Base-by-base conservation (phyloP, 2,888 invertebrate genomes). In the Diplazon laetatorius region DNA sequence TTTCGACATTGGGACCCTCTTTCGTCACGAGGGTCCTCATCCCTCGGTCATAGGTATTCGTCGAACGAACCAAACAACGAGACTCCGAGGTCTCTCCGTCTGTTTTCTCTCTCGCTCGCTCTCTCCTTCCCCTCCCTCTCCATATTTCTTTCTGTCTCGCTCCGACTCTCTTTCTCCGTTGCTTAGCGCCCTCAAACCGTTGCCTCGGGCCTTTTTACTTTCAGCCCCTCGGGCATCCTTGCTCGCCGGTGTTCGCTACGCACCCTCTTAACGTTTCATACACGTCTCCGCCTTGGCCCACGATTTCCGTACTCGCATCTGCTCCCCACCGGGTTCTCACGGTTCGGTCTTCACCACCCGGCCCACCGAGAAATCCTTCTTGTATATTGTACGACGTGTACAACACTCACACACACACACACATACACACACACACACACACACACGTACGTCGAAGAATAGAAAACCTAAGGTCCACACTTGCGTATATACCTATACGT, bases 231-330 rank as follows among this genome's bases (percentile, higher is more conserved):
- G 48, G 62, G 14, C 46, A 66, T 39, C 12, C 50, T 60, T 62
- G 62, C 30, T 37, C 44, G 55, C 46, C 66, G 42, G 44, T 30
- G 68, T 68, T 57, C 30, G 18, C 25, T n/a, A 30, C 42, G 63
- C 74, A 65, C 69, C 77, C 72, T 72, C 77, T 73, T 60, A 42
- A 18, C 4, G 62, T 57, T 63, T n/a, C n/a, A 63, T 73, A 59
- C 39, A 39, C 55, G 70, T 50, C 48, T 66, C 37, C 37, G 60
- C 42, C 80, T 83, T 81, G 82, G n/a, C n/a, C 75, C 79, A 81
- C 78, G 78, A 85, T 85, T 85, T 80, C 82, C 78, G 78, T 68
- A 80, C 80, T 78, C 81, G 84, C 85, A 85, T 85, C 85, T 85
- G 85, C 82, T 57, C 60, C 78, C 57, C 44, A 68, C 79, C 81